These are phyloP conservation scores for Mus spretus DNA, from an alignment of 2,797 vertebrate species.

Conservation along the genomic window DNA sequence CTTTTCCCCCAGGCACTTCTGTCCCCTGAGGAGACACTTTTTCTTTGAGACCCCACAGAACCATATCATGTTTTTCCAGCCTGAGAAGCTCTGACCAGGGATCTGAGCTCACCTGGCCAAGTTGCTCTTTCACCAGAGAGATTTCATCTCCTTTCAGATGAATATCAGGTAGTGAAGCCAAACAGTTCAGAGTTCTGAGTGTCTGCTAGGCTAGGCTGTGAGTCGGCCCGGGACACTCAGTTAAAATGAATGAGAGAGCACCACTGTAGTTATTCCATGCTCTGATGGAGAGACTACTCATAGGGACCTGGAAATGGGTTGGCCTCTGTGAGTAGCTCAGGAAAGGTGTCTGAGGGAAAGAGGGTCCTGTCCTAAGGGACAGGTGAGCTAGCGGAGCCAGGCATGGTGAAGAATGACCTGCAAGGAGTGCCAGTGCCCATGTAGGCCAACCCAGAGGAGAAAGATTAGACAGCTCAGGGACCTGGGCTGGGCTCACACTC, in stretches of 20 bases:
- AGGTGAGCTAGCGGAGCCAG: not conserved
- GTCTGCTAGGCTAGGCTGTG: not conserved
- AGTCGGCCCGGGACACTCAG: not conserved
- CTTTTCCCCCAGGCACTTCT: not conserved
- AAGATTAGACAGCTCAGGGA: not conserved
- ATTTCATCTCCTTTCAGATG: not conserved
- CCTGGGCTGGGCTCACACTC: not conserved
- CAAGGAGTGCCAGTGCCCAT: not conserved
- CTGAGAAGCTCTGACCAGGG: not conserved
- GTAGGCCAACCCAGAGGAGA: not conserved
- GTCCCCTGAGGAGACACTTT: not conserved
- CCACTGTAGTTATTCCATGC: not conserved
- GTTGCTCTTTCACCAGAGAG: not conserved
- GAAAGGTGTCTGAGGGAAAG: not conserved
- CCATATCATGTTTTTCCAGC: not conserved
- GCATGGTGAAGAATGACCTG: not conserved
- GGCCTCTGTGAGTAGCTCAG: not conserved
- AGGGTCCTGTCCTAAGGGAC: not conserved
- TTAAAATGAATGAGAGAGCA: not conserved
- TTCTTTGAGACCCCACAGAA: conserved; percentile 31
- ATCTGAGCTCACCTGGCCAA: not conserved
- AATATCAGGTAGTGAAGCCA: not conserved
- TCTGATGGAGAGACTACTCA: not conserved
- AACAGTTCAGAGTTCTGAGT: not conserved
- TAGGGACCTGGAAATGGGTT: not conserved